A percentile compares a stretch with the other conserved stretches of the same genome.
Conservation (phyloP, 1,140 invertebrate genomes). For the Drosophila athabasca region DNA sequence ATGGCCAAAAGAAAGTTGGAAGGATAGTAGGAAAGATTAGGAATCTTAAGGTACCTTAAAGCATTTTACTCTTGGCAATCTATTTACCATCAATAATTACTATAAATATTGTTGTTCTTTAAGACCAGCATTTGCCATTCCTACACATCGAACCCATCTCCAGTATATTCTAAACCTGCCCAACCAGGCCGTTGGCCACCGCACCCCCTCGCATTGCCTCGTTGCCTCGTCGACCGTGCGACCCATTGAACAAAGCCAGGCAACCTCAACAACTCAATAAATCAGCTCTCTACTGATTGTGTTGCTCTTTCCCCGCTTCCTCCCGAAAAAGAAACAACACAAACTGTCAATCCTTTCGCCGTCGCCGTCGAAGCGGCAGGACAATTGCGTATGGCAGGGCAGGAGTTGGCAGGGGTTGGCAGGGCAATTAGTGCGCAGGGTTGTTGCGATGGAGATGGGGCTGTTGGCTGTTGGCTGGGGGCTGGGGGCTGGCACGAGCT, state of each 20-base stretch:
- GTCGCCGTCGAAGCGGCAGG: constrained; percentile 17
- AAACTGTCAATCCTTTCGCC: constrained; percentile 49
- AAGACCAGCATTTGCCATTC: too few species aligned
- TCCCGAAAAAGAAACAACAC: constrained; percentile 28
- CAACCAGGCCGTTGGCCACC: too few species aligned
- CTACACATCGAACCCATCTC: too few species aligned
- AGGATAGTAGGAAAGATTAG: too few species aligned
- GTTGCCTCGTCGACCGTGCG: too few species aligned
- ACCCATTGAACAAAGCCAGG: constrained; percentile 11
- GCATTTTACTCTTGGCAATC: too few species aligned
- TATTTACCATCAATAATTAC: too few species aligned
- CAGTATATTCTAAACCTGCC: too few species aligned
- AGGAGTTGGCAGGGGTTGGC: neutral
- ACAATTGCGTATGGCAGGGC: too few species aligned
- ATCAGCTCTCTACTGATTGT: constrained; percentile 52
- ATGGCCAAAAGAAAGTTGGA: neutral
- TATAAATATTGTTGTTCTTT: too few species aligned
- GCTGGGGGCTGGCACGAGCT: constrained; percentile 8
- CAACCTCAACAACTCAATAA: constrained; percentile 63
- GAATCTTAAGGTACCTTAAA: neutral
- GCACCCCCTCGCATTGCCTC: too few species aligned
- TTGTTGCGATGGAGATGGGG: neutral
- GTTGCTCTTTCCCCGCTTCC: constrained; percentile 14
- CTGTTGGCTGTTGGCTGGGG: too few species aligned
- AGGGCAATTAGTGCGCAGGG: constrained; percentile 25